These are phyloP conservation scores for Phymanthus crucifer DNA, from an alignment of 92 coral and sea anemone genomes.

Conservation along the genomic window DNA sequence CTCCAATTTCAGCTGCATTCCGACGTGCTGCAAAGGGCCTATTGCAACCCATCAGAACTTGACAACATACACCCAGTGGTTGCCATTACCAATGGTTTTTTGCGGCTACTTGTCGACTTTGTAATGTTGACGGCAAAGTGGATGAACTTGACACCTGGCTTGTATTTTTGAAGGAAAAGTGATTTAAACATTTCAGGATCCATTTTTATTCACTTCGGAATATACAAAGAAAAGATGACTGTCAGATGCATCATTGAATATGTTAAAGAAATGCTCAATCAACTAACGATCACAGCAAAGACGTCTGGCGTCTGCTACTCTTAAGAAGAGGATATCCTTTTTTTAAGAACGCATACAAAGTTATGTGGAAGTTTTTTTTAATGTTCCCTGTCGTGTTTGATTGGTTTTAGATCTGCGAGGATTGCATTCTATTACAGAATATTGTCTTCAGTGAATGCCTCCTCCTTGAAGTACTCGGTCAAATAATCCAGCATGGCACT, in stretches of 20 bases:
- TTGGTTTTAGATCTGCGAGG: conserved; percentile 4
- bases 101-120: background rate
- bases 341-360: background rate
- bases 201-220: conserved; percentile 26
- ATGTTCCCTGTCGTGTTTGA: background rate
- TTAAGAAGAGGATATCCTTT: too few species aligned
- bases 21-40: too few species aligned
- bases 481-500: background rate
- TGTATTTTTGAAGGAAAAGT: conserved; percentile 9
- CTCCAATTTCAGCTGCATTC: too few species aligned
- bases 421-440: background rate
- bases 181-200: background rate
- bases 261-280: conserved; percentile 30
- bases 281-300: too few species aligned
- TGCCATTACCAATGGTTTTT: conserved; percentile 33
- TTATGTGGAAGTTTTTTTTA: conserved; percentile 3
- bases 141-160: conserved; percentile 27
- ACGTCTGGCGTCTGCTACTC: too few species aligned
- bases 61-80: conserved; percentile 43
- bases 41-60: too few species aligned
- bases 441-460: conserved; percentile 5
- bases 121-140: conserved; percentile 38
- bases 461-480: conserved; percentile 23
- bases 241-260: conserved; percentile 11
- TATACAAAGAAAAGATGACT: conserved; percentile 28